A percentile compares a stretch with the other conserved stretches of the same genome.
Conservation (phyloP, 2,797 vertebrate species). For the Vipera ursinii region DNA sequence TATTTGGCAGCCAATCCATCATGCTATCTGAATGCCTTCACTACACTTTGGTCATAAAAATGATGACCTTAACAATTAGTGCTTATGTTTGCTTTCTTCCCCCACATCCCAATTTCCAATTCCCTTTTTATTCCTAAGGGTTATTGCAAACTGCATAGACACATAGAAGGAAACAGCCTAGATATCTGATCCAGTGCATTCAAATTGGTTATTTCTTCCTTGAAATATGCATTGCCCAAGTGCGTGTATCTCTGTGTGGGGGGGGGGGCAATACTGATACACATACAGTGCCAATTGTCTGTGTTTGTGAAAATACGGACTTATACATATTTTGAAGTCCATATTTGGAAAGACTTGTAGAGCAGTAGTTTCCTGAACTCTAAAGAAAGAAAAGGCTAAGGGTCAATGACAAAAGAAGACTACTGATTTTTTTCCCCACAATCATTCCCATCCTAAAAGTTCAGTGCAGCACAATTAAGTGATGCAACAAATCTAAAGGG, state of each 20-base stretch:
- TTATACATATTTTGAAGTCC: neutral
- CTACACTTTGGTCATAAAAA: neutral
- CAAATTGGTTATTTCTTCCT: neutral
- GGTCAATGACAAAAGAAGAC: constrained; percentile 60
- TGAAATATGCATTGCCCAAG: neutral
- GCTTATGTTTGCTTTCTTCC: neutral
- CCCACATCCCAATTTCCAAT: neutral
- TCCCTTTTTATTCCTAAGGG: neutral
- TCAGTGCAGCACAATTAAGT: constrained; percentile 57
- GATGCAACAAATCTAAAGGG: constrained; percentile 57
- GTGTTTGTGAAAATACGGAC: neutral
- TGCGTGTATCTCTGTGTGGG: too few species aligned
- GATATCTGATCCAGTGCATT: neutral
- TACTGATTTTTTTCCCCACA: constrained; percentile 50
- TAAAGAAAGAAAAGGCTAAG: constrained; percentile 53
- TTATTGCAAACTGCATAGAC: neutral
- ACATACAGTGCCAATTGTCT: neutral
- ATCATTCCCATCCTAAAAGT: constrained; percentile 61
- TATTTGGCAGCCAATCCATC: neutral
- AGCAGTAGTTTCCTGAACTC: constrained; percentile 42
- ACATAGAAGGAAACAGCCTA: neutral
- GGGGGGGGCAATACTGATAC: too few species aligned
- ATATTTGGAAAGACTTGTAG: constrained; percentile 12
- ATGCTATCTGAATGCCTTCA: neutral
- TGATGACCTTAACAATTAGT: neutral